These are phyloP conservation scores for Euclidia mi DNA, from an alignment of 2,888 invertebrate species.

Conservation along the genomic window DNA sequence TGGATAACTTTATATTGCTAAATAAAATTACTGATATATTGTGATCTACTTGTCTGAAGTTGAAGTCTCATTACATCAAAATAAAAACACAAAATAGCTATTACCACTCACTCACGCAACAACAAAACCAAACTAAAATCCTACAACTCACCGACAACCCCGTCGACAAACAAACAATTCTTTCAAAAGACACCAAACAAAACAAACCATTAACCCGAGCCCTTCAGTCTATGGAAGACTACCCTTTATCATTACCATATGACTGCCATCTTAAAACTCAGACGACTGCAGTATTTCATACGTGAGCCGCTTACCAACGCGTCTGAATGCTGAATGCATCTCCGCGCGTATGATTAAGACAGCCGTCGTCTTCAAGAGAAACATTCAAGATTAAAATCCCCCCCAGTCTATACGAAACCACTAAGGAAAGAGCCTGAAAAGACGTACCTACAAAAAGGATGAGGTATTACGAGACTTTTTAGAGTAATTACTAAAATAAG, in stretches of 20 bases:
- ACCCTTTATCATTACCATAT: conserved; percentile 21
- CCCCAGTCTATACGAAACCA: conserved; percentile 18
- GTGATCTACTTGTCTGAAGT: too few relatives aligned
- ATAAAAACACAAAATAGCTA: too few relatives aligned
- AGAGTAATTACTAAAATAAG: conserved; percentile 45
- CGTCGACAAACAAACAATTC: background rate
- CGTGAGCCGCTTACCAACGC: conserved; percentile 49
- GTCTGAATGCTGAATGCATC: conserved; percentile 43
- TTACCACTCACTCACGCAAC: background rate
- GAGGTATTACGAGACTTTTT: conserved; percentile 27
- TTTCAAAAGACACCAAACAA: conserved; percentile 1
- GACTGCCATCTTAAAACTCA: conserved; percentile 31
- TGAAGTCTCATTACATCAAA: too few relatives aligned
- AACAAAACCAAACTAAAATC: background rate
- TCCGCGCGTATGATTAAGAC: conserved; percentile 66
- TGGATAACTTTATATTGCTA: too few relatives aligned
- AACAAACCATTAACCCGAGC: conserved; percentile 3
- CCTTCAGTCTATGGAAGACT: too few relatives aligned
- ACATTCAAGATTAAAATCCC: conserved; percentile 72
- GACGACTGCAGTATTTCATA: conserved; percentile 30
- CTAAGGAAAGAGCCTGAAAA: conserved; percentile 18
- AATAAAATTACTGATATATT: too few relatives aligned
- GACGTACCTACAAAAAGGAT: conserved; percentile 30
- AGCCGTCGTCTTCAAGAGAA: conserved; percentile 58
- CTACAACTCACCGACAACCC: background rate